Percentiles rank a stretch among this genome's conserved stretches.
Evolutionary conservation across 1,140 invertebrate genomes (phyloP).

Genomic region (Lepidurus arcticus): DNA sequence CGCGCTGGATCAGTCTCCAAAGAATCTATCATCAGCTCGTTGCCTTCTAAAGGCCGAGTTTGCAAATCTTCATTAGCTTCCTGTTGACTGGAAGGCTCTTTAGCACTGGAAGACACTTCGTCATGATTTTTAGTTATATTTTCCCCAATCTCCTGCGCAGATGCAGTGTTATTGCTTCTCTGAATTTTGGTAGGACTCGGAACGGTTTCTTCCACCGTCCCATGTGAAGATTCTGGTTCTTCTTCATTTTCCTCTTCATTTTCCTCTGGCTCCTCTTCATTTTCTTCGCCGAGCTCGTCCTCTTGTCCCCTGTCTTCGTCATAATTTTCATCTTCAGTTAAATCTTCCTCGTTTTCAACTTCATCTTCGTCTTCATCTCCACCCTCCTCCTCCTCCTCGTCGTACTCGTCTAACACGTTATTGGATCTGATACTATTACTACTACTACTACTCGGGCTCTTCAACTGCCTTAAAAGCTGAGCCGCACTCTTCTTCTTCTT

Average conservation of each 20-base stretch:
- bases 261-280: conserved; percentile 26
- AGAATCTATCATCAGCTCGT: background rate
- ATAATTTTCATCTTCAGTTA: conserved; percentile 23
- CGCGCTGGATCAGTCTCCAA: background rate
- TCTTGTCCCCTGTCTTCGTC: conserved; percentile 26
- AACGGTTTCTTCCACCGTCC: background rate
- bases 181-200: background rate
- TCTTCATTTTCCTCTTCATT: conserved; percentile 8
- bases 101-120: background rate
- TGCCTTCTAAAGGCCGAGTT: background rate
- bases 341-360: conserved; percentile 25
- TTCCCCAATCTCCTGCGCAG: background rate
- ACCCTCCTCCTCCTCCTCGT: background rate
- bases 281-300: background rate
- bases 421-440: background rate
- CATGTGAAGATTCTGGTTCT: background rate
- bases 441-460: background rate
- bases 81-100: background rate
- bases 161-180: background rate
- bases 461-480: background rate
- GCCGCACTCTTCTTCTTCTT: background rate
- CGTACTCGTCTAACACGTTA: conserved; percentile 10
- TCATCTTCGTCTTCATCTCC: conserved; percentile 28
- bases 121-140: background rate
- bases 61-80: background rate